Evolutionary conservation across 2,888 invertebrate genomes (phyloP).

Genomic region (Tribolium freemani): DNA sequence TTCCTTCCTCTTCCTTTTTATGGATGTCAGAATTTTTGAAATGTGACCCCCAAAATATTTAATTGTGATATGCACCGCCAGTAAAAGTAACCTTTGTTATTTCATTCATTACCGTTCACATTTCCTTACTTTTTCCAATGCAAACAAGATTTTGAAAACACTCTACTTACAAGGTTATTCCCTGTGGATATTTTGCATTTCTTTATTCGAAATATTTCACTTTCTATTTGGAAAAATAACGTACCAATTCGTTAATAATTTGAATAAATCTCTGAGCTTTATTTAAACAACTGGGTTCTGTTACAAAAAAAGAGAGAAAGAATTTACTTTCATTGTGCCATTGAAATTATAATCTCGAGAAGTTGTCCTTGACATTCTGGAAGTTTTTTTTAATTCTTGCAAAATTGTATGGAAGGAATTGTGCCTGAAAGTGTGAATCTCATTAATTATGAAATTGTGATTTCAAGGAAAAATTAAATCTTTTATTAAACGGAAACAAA

Average conservation of each 20-base stretch:
- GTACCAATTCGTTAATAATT: too few relatives aligned
- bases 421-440: background rate
- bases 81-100: slow-evolving; percentile 31
- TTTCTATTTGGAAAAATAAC: background rate
- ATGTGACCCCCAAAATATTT: background rate
- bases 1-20: background rate
- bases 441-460: too few relatives aligned
- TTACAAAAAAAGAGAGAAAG: background rate
- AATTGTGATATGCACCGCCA: background rate
- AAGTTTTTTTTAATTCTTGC: slow-evolving; percentile 16
- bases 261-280: too few relatives aligned
- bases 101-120: slow-evolving; percentile 31
- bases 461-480: too few relatives aligned
- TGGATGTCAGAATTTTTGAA: background rate
- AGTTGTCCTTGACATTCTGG: slow-evolving; percentile 54
- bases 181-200: slow-evolving; percentile 18
- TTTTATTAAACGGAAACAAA: too few relatives aligned
- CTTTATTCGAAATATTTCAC: background rate
- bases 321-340: slow-evolving; percentile 28
- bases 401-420: background rate
- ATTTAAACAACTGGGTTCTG: too few relatives aligned
- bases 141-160: slow-evolving; percentile 27
- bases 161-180: slow-evolving; percentile 6
- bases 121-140: slow-evolving; percentile 35
- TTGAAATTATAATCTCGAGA: slow-evolving; percentile 36